Evolutionary conservation across 35 echinoderm and acorn worm genomes (phyloP), one percentile per base, ranked within the genome.

Genomic region (Stichopus chloronotus): DNA sequence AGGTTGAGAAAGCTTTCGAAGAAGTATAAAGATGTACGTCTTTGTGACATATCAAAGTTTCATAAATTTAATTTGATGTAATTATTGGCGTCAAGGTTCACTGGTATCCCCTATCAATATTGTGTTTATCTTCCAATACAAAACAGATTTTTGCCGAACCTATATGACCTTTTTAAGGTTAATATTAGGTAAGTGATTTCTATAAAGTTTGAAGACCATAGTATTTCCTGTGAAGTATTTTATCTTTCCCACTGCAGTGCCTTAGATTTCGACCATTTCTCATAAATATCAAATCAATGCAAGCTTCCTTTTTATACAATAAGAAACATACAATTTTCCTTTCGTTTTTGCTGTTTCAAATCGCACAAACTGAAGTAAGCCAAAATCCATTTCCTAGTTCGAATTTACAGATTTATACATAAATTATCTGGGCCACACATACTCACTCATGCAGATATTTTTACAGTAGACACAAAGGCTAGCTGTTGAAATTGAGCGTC

Each of bases 261-360:
- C 43, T 83, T 83, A 83, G 25, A 17, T 83, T 17, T n/a, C 12
- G 1, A n/a, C 19, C 55, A 83, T 83, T 9, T 43, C 9, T 83
- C 80, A 83, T 83, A 83, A 83, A 83, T 83, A 83, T 83, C 80
- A 83, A 83, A 83, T 83, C 80, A 83, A 83, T 55, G 80, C 52
- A 83, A 13, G 16, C 55, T 83, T 65, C 19, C 19, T 14, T 65
- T 19, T 14, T 19, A 19, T 14, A 11, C 61, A 16, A 65, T 14
- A 65, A 65, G 9, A 43, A 1, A 43, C 11, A 65, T 65, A 65
- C 61, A 65, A 43, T 65, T 65, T 65, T 9, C 11, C 61, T 65
- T 14, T 9, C 19, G 8, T 65, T 65, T 65, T 65, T 0, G 19
- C 11, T 8, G 61, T 65, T 19, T 4, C 61, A 19, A 14, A 14